These are phyloP conservation scores for Liasis olivaceus DNA, from an alignment of 2,797 vertebrate species.

Conservation along the genomic window DNA sequence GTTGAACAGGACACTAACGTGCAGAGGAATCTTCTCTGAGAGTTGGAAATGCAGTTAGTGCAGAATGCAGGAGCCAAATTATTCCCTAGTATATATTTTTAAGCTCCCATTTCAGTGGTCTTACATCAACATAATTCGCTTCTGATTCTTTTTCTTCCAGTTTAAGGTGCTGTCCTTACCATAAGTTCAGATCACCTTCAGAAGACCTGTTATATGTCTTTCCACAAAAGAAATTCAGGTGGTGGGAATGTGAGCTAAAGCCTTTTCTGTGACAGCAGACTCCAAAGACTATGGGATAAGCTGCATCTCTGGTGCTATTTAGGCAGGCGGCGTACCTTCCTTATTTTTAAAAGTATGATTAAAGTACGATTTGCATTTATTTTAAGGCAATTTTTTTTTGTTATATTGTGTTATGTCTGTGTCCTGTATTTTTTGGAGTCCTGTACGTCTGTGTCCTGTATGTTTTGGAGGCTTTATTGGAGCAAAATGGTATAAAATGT, in stretches of 20 bases:
- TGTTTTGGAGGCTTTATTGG: too few relatives aligned
- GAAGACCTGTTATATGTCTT: background rate
- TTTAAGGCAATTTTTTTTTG: background rate
- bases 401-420: background rate
- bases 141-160: background rate
- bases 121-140: background rate
- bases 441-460: background rate
- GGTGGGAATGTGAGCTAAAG: background rate
- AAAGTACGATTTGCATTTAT: background rate
- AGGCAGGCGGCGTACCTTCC: background rate
- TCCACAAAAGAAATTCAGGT: background rate
- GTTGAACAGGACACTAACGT: background rate
- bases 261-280: background rate
- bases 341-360: background rate
- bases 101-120: background rate
- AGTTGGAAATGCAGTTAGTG: background rate
- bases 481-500: too few relatives aligned
- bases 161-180: background rate
- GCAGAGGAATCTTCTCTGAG: background rate
- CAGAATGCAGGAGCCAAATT: background rate
- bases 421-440: too few relatives aligned
- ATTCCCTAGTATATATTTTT: background rate
- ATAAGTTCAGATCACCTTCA: background rate
- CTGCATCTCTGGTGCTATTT: background rate
- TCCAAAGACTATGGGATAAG: background rate